These are phyloP conservation scores for Drosophila kanapiae DNA, from an alignment of 1,140 invertebrate species.

Conservation along the genomic window DNA sequence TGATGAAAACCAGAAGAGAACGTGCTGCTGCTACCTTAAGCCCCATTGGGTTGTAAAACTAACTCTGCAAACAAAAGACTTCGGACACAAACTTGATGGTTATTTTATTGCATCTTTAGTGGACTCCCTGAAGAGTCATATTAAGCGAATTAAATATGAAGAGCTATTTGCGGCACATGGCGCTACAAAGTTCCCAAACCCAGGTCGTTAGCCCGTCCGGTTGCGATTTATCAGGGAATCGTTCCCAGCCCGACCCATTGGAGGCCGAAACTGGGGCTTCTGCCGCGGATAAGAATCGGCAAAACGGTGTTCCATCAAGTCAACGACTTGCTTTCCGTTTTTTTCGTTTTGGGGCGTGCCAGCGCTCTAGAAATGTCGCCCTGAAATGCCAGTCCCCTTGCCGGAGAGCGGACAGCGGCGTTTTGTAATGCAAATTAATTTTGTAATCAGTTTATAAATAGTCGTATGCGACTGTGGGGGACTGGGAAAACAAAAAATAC, in stretches of 20 bases:
- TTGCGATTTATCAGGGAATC: slow-evolving; percentile 61
- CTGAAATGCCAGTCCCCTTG: slow-evolving; percentile 12
- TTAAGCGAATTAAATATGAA: slow-evolving; percentile 29
- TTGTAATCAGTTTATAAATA: slow-evolving; percentile 74
- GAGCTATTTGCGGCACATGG: slow-evolving; percentile 31
- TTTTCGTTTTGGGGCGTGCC: slow-evolving; percentile 51
- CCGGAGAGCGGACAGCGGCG: slow-evolving; percentile 13
- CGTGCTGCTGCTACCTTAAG: neutral
- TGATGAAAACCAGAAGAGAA: neutral
- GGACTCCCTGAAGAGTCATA: slow-evolving; percentile 42
- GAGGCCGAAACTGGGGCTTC: slow-evolving; percentile 8
- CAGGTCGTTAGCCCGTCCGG: slow-evolving; percentile 70
- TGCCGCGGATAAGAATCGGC: slow-evolving; percentile 42
- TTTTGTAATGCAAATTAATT: slow-evolving; percentile 78
- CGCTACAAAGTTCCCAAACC: slow-evolving; percentile 27
- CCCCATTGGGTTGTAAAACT: slow-evolving; percentile 25
- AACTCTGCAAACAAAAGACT: slow-evolving; percentile 62
- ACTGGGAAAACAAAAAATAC: slow-evolving; percentile 38
- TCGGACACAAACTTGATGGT: slow-evolving; percentile 58
- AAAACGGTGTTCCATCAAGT: slow-evolving; percentile 63
- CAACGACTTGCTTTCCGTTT: slow-evolving; percentile 63
- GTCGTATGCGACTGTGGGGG: slow-evolving; percentile 13
- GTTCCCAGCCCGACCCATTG: slow-evolving; percentile 8
- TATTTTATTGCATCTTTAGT: slow-evolving; percentile 35
- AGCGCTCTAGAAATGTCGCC: slow-evolving; percentile 68